phyloP scores from a whole-genome alignment of 2,113 vertebrate genomes.

The Puffinus mauretanicus region DNA sequence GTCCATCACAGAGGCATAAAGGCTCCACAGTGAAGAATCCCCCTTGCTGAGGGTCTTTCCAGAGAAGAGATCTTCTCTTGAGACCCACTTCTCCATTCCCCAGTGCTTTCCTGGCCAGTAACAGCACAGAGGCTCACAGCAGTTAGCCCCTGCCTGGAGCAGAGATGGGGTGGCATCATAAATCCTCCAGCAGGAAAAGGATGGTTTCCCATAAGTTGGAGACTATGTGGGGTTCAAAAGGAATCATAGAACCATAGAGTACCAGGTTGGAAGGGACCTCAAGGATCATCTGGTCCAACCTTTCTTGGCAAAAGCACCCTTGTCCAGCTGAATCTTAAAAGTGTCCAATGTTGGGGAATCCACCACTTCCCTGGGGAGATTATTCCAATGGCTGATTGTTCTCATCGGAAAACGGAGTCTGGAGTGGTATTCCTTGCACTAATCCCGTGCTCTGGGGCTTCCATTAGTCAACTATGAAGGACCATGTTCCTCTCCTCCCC shows the following conservation, averaged over 20 bases:
- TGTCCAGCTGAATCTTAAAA: too few species aligned
- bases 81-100: not conserved
- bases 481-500: not conserved
- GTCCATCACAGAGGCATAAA: not conserved
- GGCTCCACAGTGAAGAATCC: not conserved
- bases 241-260: too few species aligned
- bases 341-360: too few species aligned
- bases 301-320: too few species aligned
- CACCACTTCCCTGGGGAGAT: too few species aligned
- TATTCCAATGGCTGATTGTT: too few species aligned
- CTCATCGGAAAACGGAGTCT: too few species aligned
- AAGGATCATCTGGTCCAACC: too few species aligned
- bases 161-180: not conserved
- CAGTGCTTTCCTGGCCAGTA: not conserved
- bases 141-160: rapidly evolving
- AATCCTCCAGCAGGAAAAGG: not conserved
- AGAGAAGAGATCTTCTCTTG: not conserved
- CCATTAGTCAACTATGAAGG: not conserved
- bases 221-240: not conserved
- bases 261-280: too few species aligned
- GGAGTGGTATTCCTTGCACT: not conserved
- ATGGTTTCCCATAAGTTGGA: not conserved
- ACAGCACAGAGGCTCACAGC: not conserved
- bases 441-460: not conserved
- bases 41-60: not conserved